Base-by-base conservation (phyloP, 2,797 vertebrate species). In the Micropoecilia bifurca region DNA sequence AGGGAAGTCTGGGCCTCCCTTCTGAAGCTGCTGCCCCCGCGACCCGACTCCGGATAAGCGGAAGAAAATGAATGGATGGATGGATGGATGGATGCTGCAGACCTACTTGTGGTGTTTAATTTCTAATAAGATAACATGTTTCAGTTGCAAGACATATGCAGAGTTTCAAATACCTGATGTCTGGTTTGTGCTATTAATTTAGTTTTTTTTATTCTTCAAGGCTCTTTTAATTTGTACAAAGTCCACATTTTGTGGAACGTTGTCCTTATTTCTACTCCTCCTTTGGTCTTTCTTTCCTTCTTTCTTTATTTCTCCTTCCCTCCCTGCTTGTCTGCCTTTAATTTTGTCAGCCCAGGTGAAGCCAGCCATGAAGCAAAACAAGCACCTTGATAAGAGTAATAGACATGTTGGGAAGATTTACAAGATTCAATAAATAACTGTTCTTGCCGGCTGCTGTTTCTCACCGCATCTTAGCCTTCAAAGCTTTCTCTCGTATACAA, bases 301-400 rank as follows among this genome's bases (percentile, higher is more conserved):
- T 6, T 4, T 3, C 73, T 28, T 73, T 66, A 7, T n/a, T 14
- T 75, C 36, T 61, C 0, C 5, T 33, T 33, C 33, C 33, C 8
- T 9, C 46, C 45, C 14, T 61, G 6, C 3, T 61, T 47, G 16
- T 10, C 53, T 63, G 20, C 59, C 71, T 86, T 79, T 80, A 61
- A 83, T 78, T 83, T 80, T 61, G 72, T 80, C 77, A 69, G 6
- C 59, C 41, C 48, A 72, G 66, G 78, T 66, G 45, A 83, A 73
- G 71, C 47, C 76, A 46, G 14, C 46, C 81, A 83, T 85, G 73
- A 80, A 89, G 53, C 82, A 74, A 74, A 50, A 75, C 71, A 77
- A 76, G 87, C 76, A 83, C 87, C 85, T 89, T 87, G 74, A 83
- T 74, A 46, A 84, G 22, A 83, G 85, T 75, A 82, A 82, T 41